phyloP scores from a whole-genome alignment of 1,140 invertebrate species.

The Hypothenemus hampei region DNA sequence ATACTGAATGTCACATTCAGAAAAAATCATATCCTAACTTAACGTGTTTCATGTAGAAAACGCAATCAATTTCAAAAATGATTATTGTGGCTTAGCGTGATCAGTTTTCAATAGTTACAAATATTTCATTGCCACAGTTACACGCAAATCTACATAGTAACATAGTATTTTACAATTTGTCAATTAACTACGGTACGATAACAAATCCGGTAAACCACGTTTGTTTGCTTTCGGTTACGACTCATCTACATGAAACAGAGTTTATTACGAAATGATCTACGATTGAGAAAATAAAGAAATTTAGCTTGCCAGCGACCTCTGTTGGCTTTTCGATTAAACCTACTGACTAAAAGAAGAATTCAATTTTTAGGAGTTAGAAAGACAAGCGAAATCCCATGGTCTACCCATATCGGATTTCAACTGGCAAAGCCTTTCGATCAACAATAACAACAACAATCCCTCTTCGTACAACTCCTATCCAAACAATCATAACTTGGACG shows the following conservation, averaged over 20 bases:
- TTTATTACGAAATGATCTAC: conserved; percentile 9
- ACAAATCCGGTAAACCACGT: conserved; percentile 9
- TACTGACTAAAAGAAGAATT: conserved; percentile 1
- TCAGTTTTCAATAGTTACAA: conserved; percentile 4
- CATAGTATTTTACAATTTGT: conserved; percentile 12
- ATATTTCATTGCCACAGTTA: conserved; percentile 14
- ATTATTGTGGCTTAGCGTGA: conserved; percentile 3
- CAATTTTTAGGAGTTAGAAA: conserved; percentile 60
- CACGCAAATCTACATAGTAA: conserved; percentile 10
- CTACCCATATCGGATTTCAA: conserved; percentile 57
- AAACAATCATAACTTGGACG: conserved; percentile 26
- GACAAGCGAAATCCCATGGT: conserved; percentile 65
- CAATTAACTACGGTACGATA: conserved; percentile 8
- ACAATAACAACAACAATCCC: conserved; percentile 10
- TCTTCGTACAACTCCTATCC: conserved; percentile 38
- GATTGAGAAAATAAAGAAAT: conserved; percentile 7
- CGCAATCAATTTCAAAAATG: no score
- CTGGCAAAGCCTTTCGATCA: conserved; percentile 45
- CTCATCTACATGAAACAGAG: conserved; percentile 5
- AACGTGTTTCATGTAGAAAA: no score
- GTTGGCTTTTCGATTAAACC: background rate
- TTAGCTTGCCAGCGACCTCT: background rate
- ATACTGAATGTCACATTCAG: no score
- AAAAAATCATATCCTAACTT: no score
- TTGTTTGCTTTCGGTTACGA: conserved; percentile 8